Base-by-base conservation (phyloP, 1,140 invertebrate species). In the Atopsyche davidsoni region DNA sequence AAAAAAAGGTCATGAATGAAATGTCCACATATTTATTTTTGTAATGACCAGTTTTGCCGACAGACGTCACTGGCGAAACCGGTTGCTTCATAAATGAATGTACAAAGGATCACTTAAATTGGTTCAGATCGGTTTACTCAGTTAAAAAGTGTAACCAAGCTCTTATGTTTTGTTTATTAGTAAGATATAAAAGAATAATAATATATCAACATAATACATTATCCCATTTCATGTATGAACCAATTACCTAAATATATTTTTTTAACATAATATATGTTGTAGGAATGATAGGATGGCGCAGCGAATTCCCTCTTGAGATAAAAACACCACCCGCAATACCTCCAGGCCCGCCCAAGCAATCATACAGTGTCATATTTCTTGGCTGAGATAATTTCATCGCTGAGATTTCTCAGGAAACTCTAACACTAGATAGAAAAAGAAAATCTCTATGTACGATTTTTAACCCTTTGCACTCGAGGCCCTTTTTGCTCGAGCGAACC, bases 271-370 rank as follows among this genome's bases (percentile, higher is more conserved):
- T 16, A 17, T 39, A 7, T 19, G n/a, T 47, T 41, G 14, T 23
- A 55, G 53, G 23, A 19, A 46, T 55, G 43, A 14, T 50, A 4
- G 53, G 53, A 14, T 51, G 53, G 53, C 42, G 53, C 11, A 24
- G 32, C 21, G 18, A 51, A n/a, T 17, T 34, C 21, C 31, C 42
- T 18, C 21, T 51, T 22, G 53, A 55, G 18, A 23, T 18, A 41
- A 55, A 31, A 25, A 18, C 41, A n/a, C 36, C 28, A 17, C 38
- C 47, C 14, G 3, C 28, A 11, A 23, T 46, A 10, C 23, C 17
- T 0, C 21, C 25, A 16, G 9, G 16, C 11, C 47, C 43, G 7
- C 9, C 13, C 6, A 19, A 38, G 3, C 17, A 41, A 36, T 22
- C 28, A 32, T 28, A 41, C 14, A 50, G 46, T 36, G 35, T 46